Conservation (phyloP, 1,140 invertebrate genomes). For the Frieseomelitta varia region DNA sequence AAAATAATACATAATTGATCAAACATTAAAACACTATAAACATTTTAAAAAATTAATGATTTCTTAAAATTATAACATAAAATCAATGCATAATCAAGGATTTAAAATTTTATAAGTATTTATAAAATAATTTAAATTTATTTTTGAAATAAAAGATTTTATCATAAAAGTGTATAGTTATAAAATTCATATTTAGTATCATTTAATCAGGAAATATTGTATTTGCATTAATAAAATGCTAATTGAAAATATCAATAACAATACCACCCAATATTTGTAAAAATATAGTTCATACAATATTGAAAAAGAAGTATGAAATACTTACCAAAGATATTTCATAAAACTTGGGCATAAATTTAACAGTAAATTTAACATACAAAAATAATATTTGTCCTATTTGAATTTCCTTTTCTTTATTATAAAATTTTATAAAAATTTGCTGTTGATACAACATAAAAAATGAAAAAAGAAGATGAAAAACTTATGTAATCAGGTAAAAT, state of each 20-base stretch:
- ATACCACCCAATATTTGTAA: neutral
- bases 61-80: too few relatives aligned
- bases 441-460: too few relatives aligned
- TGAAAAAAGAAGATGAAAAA: too few relatives aligned
- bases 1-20: too few relatives aligned
- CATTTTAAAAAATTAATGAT: too few relatives aligned
- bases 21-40: too few relatives aligned
- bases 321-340: neutral
- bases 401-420: neutral
- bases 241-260: neutral
- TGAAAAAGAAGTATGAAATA: neutral
- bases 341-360: neutral
- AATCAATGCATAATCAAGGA: too few relatives aligned
- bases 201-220: neutral
- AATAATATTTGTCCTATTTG: conserved; percentile 3
- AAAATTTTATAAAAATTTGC: too few relatives aligned
- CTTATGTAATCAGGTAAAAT: neutral
- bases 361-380: neutral
- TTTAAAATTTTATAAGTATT: too few relatives aligned
- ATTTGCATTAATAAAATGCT: neutral
- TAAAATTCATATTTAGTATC: neutral
- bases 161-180: too few relatives aligned
- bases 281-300: neutral
- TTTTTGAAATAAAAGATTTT: neutral
- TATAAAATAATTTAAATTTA: neutral